These are phyloP conservation scores for Phaonia tiefii DNA, from an alignment of 2,888 invertebrate species.

Conservation along the genomic window DNA sequence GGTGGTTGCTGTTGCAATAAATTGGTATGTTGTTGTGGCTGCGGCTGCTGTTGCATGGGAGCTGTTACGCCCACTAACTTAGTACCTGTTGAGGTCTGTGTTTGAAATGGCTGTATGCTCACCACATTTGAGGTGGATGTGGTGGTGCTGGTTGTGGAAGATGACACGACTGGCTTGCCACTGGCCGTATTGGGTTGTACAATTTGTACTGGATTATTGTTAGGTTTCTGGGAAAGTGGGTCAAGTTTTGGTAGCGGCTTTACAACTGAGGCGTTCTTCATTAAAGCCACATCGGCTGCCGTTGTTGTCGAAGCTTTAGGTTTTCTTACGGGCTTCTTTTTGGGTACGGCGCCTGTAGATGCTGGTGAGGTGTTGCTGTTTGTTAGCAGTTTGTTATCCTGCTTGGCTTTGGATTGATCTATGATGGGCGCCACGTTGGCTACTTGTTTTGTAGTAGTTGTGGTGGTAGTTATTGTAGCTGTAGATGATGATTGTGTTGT, in stretches of 20 bases:
- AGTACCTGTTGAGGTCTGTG: slow-evolving; percentile 77
- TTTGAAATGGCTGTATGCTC: slow-evolving; percentile 78
- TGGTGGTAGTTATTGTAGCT: slow-evolving; percentile 68
- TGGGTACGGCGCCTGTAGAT: slow-evolving; percentile 72
- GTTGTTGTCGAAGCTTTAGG: slow-evolving; percentile 74
- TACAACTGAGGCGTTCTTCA: slow-evolving; percentile 78
- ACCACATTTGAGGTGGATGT: slow-evolving; percentile 72
- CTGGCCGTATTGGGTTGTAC: slow-evolving; percentile 79
- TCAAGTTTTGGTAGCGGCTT: slow-evolving; percentile 80
- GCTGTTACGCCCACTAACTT: slow-evolving; percentile 79
- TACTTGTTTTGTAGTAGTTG: slow-evolving; percentile 78
- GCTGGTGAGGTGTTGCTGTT: slow-evolving; percentile 45
- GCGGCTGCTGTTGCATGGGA: slow-evolving; percentile 78
- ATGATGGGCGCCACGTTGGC: slow-evolving; percentile 80
- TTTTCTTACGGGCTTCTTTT: slow-evolving; percentile 77
- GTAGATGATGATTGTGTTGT: slow-evolving; percentile 71
- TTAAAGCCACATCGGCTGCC: slow-evolving; percentile 73
- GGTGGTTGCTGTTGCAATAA: slow-evolving; percentile 71
- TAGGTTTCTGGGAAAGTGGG: slow-evolving; percentile 78
- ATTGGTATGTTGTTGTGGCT: slow-evolving; percentile 68
- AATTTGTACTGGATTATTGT: slow-evolving; percentile 80
- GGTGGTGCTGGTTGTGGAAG: slow-evolving; percentile 68
- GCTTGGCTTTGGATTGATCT: slow-evolving; percentile 79
- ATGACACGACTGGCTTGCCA: slow-evolving; percentile 75
- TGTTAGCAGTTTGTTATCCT: slow-evolving; percentile 61